Conservation (phyloP, 35 echinoderm and acorn worm species). For the Ophiothrix spiculata region DNA sequence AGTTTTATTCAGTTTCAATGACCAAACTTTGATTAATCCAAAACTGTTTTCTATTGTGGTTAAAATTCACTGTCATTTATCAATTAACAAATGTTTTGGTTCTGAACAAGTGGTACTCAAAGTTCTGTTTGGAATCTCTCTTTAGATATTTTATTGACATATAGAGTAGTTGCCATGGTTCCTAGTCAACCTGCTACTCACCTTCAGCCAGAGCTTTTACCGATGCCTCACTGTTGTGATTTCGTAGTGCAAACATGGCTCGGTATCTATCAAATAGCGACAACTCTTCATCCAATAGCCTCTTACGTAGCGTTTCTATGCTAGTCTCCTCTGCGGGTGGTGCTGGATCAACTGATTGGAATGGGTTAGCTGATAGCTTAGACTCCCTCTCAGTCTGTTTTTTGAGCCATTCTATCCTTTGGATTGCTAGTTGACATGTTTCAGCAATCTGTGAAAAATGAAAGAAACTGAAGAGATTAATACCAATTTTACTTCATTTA, state of each 20-base stretch:
- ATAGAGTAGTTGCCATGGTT: too few species aligned
- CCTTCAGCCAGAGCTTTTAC: slow-evolving; percentile 73
- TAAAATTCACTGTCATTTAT: too few species aligned
- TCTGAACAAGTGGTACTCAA: neutral
- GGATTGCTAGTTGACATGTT: slow-evolving; percentile 89
- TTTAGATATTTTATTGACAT: neutral
- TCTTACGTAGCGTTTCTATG: slow-evolving; percentile 37
- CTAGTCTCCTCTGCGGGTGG: slow-evolving; percentile 55
- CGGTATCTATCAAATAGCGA: slow-evolving; percentile 87
- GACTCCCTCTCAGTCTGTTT: slow-evolving; percentile 29
- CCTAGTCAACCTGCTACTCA: slow-evolving; percentile 40
- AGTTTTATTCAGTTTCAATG: too few species aligned
- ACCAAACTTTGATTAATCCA: too few species aligned
- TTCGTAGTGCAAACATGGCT: slow-evolving; percentile 93
- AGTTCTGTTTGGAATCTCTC: too few species aligned
- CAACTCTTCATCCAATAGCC: slow-evolving; percentile 60
- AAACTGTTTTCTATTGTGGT: too few species aligned
- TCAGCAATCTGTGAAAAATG: slow-evolving; percentile 69
- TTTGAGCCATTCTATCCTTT: slow-evolving; percentile 86
- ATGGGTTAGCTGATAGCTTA: slow-evolving; percentile 46
- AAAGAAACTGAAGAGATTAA: neutral
- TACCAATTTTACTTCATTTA: neutral
- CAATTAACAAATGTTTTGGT: too few species aligned
- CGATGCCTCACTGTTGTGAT: slow-evolving; percentile 59
- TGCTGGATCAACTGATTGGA: slow-evolving; percentile 88